These are phyloP conservation scores for Nysson spinosus DNA, from an alignment of 2,888 invertebrate species.

Conservation along the genomic window DNA sequence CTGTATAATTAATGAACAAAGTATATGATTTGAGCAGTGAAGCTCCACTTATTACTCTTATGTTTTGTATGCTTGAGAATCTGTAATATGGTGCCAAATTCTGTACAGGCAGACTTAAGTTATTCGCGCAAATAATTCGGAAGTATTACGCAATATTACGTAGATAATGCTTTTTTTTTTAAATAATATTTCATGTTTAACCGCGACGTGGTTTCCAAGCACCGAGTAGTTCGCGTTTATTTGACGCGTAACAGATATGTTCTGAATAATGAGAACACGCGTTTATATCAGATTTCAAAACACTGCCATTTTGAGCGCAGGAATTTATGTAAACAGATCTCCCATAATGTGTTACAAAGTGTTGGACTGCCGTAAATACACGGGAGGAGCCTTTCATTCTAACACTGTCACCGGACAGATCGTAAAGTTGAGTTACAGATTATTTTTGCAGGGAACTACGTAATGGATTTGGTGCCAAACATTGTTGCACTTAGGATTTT, in stretches of 20 bases:
- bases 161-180: slow-evolving; percentile 11
- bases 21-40: not conserved
- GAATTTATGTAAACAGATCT: slow-evolving; percentile 3
- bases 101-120: slow-evolving; percentile 30
- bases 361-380: slow-evolving; percentile 2
- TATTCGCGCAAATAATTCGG: slow-evolving; percentile 11
- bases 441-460: not conserved
- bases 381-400: slow-evolving; percentile 14
- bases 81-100: slow-evolving; percentile 45
- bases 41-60: not conserved
- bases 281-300: slow-evolving; percentile 18
- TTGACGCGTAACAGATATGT: too few species aligned
- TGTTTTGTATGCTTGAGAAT: slow-evolving; percentile 16
- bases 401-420: slow-evolving; percentile 17
- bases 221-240: too few species aligned
- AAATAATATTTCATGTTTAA: too few species aligned
- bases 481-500: slow-evolving; percentile 11
- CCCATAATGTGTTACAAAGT: not conserved
- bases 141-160: slow-evolving; percentile 1
- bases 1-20: not conserved
- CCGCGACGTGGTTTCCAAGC: too few species aligned
- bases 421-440: too few species aligned
- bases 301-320: slow-evolving; percentile 48
- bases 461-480: slow-evolving; percentile 40
- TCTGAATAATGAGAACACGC: slow-evolving; percentile 5